These are phyloP conservation scores for Acanthaster planci DNA, from an alignment of 35 echinoderm and acorn worm species.

Conservation along the genomic window DNA sequence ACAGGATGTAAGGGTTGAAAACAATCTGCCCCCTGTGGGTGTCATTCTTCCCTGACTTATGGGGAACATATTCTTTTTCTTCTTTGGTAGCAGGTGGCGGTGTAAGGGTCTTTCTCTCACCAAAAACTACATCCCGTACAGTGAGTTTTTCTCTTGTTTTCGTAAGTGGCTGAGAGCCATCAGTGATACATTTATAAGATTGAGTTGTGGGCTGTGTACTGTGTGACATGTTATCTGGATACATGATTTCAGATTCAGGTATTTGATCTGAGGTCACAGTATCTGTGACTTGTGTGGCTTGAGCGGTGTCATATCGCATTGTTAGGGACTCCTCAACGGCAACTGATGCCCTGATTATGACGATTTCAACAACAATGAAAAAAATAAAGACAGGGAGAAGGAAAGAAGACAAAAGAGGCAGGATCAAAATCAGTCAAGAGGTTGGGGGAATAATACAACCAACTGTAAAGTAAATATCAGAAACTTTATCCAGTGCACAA, in stretches of 20 bases:
- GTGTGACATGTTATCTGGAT: too few species aligned
- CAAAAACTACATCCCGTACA: background rate
- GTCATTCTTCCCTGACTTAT: background rate
- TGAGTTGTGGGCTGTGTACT: too few species aligned
- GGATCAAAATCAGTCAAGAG: background rate
- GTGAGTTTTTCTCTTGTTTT: background rate
- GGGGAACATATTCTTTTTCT: background rate
- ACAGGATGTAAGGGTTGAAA: background rate
- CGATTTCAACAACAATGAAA: background rate
- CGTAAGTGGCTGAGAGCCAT: too few species aligned
- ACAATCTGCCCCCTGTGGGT: background rate
- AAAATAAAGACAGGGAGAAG: background rate
- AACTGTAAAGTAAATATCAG: too few species aligned
- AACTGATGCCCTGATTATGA: background rate
- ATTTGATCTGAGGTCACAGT: background rate
- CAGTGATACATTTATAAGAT: too few species aligned
- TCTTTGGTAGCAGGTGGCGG: background rate
- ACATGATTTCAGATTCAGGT: background rate
- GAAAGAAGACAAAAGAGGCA: background rate
- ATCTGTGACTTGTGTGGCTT: background rate
- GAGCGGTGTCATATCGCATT: slow-evolving; percentile 25
- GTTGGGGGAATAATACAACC: too few species aligned
- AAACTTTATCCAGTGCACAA: too few species aligned
- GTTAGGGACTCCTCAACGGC: slow-evolving; percentile 7
- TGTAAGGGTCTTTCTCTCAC: background rate